Evolutionary conservation across 2,113 vertebrate species (phyloP), one percentile per base, ranked within the genome.

Genomic region (Ellobius talpinus): DNA sequence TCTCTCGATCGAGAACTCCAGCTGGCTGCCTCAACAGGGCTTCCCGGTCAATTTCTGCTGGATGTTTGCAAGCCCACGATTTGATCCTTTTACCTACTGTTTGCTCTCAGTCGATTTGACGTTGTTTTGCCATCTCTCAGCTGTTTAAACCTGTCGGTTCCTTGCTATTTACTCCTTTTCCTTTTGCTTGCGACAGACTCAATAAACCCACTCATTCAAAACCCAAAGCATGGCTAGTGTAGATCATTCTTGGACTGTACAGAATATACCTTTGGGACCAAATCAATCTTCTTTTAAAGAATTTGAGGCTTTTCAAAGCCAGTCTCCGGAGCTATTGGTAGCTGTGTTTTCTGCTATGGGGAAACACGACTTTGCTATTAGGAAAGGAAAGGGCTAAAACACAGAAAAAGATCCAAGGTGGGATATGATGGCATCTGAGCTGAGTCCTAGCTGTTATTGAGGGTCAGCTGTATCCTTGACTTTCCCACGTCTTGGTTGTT

Each of bases 261-360:
- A 29, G 66, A 87, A 66, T 74, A 47, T n/a, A 24, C 33, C 19
- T 58, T 70, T 36, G 94, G 93, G 89, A 87, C 8, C 47, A 91
- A 87, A 58, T n/a, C 58, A 36, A 9, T 78, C 63, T 95, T 68
- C 76, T 89, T 92, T 24, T 65, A 78, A 87, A 70, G 88, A 36
- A 45, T 65, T 2, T 10, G 61, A 78, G 31, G 45, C 24, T 21
- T 17, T 33, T n/a, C 55, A 58, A 65, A 19, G 16, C 4, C 63
- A 87, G 55, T 47, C 58, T 72, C n/a, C 24, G 39, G 61, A 73
- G 63, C 39, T 88, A 39, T 13, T 58, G 42, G 79, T 8, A 63
- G 55, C 85, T 47, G 16, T 0, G 7, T 23, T 47, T 61, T 77
- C 81, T 79, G 92, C 79, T 2, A 0, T 6, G 45, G 88, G 85